phyloP scores from a whole-genome alignment of 92 coral and sea anemone species.

The Scolanthus callimorphus region DNA sequence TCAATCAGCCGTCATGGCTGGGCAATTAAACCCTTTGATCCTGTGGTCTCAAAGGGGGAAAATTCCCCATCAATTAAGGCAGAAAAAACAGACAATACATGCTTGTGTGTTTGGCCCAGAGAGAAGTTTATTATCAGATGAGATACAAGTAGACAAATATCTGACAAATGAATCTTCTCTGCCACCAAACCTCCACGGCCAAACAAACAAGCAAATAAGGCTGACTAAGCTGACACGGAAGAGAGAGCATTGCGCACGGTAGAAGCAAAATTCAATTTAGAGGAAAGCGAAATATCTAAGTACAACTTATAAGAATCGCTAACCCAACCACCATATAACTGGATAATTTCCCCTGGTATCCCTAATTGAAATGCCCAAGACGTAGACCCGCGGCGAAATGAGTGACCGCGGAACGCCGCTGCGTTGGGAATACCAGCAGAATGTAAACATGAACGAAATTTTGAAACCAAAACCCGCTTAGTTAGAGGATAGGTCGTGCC shows the following conservation, averaged over 20 bases:
- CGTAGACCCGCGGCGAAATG: conserved; percentile 12
- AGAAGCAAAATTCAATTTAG: conserved; percentile 1
- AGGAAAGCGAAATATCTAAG: conserved; percentile 1
- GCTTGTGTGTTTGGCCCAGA: conserved; percentile 3
- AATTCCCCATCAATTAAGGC: no score
- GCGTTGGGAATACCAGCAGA: no score
- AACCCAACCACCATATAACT: conserved; percentile 11
- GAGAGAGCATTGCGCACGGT: not conserved
- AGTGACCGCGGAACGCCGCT: conserved; percentile 3
- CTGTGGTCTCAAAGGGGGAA: no score
- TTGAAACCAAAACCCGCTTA: not conserved
- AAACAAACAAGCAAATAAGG: conserved; percentile 7
- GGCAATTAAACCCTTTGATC: no score
- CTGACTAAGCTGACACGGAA: not conserved
- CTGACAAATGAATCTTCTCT: not conserved
- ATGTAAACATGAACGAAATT: not conserved
- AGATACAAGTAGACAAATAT: not conserved
- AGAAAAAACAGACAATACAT: no score
- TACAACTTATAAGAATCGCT: conserved; percentile 6
- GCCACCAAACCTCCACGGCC: conserved; percentile 9
- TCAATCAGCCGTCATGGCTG: no score
- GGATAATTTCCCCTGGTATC: conserved; percentile 9
- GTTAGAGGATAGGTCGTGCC: not conserved
- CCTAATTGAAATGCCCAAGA: conserved; percentile 4
- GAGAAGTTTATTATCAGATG: not conserved